Evolutionary conservation across 2,113 vertebrate genomes (phyloP), one percentile per base, ranked within the genome.

Genomic region (Bubo bubo): DNA sequence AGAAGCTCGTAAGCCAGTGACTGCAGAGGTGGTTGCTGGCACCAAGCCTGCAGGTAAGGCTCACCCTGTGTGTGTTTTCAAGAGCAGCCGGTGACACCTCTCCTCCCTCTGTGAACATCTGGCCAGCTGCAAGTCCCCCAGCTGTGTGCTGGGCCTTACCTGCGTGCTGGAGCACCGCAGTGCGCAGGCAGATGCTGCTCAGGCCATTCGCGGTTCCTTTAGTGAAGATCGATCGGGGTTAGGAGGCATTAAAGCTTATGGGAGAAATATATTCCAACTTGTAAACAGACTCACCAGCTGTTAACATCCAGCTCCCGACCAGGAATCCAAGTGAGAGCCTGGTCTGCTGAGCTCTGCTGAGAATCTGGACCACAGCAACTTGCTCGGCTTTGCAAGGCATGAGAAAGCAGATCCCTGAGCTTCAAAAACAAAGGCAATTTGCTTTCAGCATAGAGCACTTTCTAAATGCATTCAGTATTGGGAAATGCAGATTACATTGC

Each of bases 151-250:
- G 30, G 59, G 27, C 5, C 22, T 52, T 2, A 80, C 43, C 62
- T 43, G 50, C 2, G 0, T 4, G 14, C 59, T 50, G 47, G 49
- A 53, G 35, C 84, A 60, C 19, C 20, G 3, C 10, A 11, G 43
- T 0, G n/a, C 71, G 19, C 7, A 1, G 68, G 45, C 56, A 88
- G 43, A 14, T n/a, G 81, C 79, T 79, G 64, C 74, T 75, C 7
- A 1, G 9, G 32, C 35, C 35, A 7, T 17, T 39, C 62, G 28
- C 70, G 7, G 41, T 11, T n/a, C 55, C 73, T 39, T 52, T 17
- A 24, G 55, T 2, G 26, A 32, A 32, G 16, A 68, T 23, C 2
- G 2, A 10, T 1, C 0, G 0, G 11, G 15, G 50, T 20, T 14
- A 45, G 74, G 18, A 85, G 56, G 52, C 11, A 16, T 6, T 47